Evolutionary conservation across 2,113 vertebrate genomes (phyloP).

Genomic region (Glareola pratincola): DNA sequence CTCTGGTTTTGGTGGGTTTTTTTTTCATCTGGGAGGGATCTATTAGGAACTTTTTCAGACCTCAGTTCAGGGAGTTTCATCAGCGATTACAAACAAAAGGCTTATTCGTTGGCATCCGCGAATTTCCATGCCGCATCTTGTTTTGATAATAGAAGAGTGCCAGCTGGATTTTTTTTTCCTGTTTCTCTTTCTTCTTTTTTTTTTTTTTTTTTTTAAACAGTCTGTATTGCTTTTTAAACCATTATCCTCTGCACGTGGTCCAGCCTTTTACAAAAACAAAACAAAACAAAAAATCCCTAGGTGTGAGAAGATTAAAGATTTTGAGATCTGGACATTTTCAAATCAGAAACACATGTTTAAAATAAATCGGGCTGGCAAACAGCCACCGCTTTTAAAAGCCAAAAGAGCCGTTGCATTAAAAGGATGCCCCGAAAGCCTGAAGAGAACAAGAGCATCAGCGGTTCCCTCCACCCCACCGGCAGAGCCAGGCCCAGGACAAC

Average conservation of each 20-base stretch:
- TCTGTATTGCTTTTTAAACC: conserved; percentile 18
- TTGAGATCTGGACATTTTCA: conserved; percentile 64
- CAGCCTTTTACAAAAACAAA: conserved; percentile 54
- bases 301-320: conserved; percentile 71
- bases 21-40: neutral
- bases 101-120: neutral
- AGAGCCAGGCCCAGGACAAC: neutral
- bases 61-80: neutral
- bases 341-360: conserved; percentile 66
- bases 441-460: neutral
- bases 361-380: conserved; percentile 52
- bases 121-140: neutral
- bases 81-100: neutral
- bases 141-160: neutral
- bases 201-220: neutral
- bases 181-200: neutral
- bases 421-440: neutral
- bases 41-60: neutral
- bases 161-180: neutral
- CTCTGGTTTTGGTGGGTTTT: too few relatives aligned
- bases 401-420: neutral
- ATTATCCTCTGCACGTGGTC: conserved; percentile 6
- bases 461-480: neutral
- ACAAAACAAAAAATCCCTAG: conserved; percentile 54
- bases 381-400: conserved; percentile 36